Evolutionary conservation across 2,113 vertebrate genomes (phyloP).

Genomic region (Platysternon megacephalum): DNA sequence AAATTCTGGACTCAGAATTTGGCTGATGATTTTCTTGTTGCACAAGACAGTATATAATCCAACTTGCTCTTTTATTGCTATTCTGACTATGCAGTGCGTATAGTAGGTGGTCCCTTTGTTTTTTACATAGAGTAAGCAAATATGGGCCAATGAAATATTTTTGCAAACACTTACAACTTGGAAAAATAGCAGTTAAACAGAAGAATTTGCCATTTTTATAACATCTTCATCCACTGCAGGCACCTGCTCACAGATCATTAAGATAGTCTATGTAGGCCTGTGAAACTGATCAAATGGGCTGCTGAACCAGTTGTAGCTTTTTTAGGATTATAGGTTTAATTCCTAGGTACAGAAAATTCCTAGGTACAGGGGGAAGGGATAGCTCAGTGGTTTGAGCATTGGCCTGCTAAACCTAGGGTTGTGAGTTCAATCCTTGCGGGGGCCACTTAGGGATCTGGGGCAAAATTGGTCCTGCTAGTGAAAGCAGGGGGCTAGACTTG

Average conservation of each 20-base stretch:
- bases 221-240: not conserved
- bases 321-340: slow-evolving; percentile 38
- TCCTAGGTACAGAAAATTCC: slow-evolving; percentile 11
- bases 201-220: not conserved
- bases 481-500: no score
- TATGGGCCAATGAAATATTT: not conserved
- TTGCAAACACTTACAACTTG: not conserved
- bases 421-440: no score
- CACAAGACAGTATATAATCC: slow-evolving; percentile 5
- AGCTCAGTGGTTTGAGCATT: no score
- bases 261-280: not conserved
- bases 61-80: not conserved
- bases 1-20: slow-evolving; percentile 10
- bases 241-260: not conserved
- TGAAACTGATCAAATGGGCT: slow-evolving; percentile 47
- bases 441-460: no score
- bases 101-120: not conserved
- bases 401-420: no score
- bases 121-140: not conserved
- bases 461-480: no score
- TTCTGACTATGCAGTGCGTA: slow-evolving; percentile 18
- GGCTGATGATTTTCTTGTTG: not conserved
- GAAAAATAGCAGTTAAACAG: not conserved
- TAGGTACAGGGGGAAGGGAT: no score
- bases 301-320: not conserved